A percentile compares a stretch with the other conserved stretches of the same genome.
Evolutionary conservation across 2,113 vertebrate species (phyloP).

Genomic region (Trichomycterus rosablanca): DNA sequence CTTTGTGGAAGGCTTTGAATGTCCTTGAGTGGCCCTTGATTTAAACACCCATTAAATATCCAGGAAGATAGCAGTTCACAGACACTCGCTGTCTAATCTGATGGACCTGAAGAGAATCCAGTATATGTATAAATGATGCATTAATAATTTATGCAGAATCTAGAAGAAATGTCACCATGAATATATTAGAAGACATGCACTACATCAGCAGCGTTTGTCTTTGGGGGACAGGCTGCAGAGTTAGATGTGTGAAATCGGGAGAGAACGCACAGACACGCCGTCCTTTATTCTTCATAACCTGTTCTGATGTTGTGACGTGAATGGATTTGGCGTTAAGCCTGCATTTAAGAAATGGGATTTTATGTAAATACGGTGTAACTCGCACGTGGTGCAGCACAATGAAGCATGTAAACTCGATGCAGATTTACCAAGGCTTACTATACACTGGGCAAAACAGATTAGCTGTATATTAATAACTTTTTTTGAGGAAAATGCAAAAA

Average conservation of each 20-base stretch:
- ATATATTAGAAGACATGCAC: background rate
- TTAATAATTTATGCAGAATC: no score
- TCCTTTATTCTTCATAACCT: conserved; percentile 10
- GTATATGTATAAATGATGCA: no score
- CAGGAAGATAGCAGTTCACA: no score
- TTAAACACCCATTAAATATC: no score
- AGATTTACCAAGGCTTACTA: conserved; percentile 30
- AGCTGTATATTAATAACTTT: conserved; percentile 44
- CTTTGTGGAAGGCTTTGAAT: no score
- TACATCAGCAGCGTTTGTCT: conserved; percentile 26
- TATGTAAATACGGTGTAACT: conserved; percentile 39
- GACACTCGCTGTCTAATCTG: no score
- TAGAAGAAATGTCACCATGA: no score
- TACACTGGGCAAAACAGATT: conserved; percentile 42
- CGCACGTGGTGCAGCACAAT: conserved; percentile 30
- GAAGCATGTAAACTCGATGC: conserved; percentile 42
- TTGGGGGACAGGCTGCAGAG: conserved; percentile 3
- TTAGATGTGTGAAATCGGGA: conserved; percentile 32
- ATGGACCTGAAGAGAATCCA: no score
- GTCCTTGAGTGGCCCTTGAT: no score
- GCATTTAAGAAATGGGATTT: conserved; percentile 41
- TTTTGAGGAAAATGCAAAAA: conserved; percentile 29
- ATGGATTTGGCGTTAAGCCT: conserved; percentile 39
- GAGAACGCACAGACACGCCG: background rate
- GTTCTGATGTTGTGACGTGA: conserved; percentile 25